Evolutionary conservation across 2,797 vertebrate species (phyloP).

Genomic region (Euphonia xanthogaster): DNA sequence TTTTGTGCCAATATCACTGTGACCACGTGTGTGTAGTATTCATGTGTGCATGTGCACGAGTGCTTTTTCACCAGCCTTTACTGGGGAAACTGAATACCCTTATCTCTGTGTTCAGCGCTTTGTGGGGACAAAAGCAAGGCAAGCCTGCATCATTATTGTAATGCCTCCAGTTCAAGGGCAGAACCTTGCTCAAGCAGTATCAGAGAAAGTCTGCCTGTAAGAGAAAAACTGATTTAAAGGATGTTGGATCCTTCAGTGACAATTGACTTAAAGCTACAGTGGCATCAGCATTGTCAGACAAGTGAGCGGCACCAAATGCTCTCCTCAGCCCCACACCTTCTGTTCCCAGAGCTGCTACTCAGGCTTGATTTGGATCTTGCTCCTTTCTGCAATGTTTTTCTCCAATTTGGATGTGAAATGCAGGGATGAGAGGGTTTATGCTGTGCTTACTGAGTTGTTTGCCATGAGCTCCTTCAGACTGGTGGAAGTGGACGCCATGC

Average conservation of each 20-base stretch:
- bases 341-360: neutral
- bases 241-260: neutral
- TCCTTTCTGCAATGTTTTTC: neutral
- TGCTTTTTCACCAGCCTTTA: neutral
- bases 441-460: rapidly evolving
- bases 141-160: neutral
- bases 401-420: neutral
- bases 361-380: neutral
- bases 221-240: neutral
- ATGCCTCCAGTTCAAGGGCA: neutral
- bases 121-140: neutral
- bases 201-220: neutral
- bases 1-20: neutral
- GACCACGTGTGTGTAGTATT: neutral
- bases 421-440: neutral
- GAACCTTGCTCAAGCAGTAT: neutral
- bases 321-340: neutral
- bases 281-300: neutral
- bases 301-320: neutral
- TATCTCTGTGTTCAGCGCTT: neutral
- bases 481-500: neutral
- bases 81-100: neutral
- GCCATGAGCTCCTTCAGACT: neutral
- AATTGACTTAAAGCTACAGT: neutral
- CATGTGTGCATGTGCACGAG: rapidly evolving